A percentile compares a stretch with the other conserved stretches of the same genome.
These are phyloP conservation scores for Parapristionchus giblindavisi DNA, from an alignment of 2,888 invertebrate species.

Conservation along the genomic window DNA sequence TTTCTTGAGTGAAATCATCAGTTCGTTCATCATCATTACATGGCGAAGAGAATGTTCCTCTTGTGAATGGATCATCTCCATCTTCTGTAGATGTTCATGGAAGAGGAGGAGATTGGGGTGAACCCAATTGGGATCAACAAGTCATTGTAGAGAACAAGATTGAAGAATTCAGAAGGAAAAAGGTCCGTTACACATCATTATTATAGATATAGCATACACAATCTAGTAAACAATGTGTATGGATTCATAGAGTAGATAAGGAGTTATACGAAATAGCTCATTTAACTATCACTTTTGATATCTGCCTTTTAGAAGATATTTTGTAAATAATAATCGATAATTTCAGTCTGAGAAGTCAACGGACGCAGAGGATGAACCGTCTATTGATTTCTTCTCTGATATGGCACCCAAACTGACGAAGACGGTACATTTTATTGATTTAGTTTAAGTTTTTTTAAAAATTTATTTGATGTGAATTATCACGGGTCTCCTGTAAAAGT, in stretches of 20 bases:
- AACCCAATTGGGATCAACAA: constrained; percentile 50
- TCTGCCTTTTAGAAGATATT: background rate
- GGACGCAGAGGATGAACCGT: constrained; percentile 44
- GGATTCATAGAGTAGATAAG: background rate
- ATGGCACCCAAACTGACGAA: constrained; percentile 63
- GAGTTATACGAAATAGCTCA: background rate
- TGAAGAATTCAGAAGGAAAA: constrained; percentile 59
- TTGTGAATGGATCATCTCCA: too few relatives aligned
- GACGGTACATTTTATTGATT: constrained; percentile 32
- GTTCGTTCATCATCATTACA: too few relatives aligned
- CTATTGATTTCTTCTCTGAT: constrained; percentile 62
- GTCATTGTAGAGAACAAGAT: constrained; percentile 61
- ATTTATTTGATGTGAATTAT: too few relatives aligned
- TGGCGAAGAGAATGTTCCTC: too few relatives aligned
- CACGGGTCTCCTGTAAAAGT: too few relatives aligned
- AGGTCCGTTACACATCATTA: constrained; percentile 31
- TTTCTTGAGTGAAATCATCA: too few relatives aligned
- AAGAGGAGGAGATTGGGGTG: too few relatives aligned
- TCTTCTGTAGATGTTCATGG: too few relatives aligned
- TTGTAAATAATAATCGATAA: background rate
- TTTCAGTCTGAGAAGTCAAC: constrained; percentile 15
- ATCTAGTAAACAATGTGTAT: background rate
- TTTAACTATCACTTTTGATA: too few relatives aligned
- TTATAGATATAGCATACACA: background rate
- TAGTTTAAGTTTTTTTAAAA: too few relatives aligned